Base-by-base conservation (phyloP, 2,888 invertebrate species). In the Pristionchus japonicus region DNA sequence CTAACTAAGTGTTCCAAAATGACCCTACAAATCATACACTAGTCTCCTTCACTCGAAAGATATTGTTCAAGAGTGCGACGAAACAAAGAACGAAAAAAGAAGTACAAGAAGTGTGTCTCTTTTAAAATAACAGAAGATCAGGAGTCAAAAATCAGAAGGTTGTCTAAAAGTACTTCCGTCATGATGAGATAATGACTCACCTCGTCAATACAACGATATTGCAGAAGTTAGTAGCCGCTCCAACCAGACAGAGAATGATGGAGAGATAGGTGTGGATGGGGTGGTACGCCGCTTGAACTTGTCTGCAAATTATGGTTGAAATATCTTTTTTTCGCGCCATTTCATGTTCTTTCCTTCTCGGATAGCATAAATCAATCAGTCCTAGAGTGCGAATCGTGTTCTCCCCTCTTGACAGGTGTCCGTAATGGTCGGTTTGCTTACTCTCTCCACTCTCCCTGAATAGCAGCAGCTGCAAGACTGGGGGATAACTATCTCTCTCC, bases 161-260 rank as follows among this genome's bases (percentile, higher is more conserved):
- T 57, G 57, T 57, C 20, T 3, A n/a, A n/a, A 57, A 57, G 57
- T 23, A 9, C 57, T n/a, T 23, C 9, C n/a, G 6, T 57, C 57
- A n/a, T 9, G n/a, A n/a, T 9, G 4, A 23, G 23, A 1, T 23
- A 74, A 49, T 82, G 34, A 87, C 88, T 49, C 80, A 92, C 93
- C 94, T 89, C 13, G 94, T 94, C 17, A 94, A 89, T 23, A 94
- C 92, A 77, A 94, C 93, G 88, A 94, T 94, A 85, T 94, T 94
- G 89, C 93, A 93, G 67, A 94, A 93, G 88, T 94, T 94, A 89
- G 93, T 92, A 11, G 94, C 89, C 23, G 93, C 91, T 6, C 94
- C 94, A 37, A 94, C 34, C 13, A 92, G 90, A 88, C 94, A 94
- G 17, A 94, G 89, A 7, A 93, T 88, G n/a, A 94, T 94, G n/a